Percentiles rank a stretch among this genome's conserved stretches.
These are phyloP conservation scores for Actinia tenebrosa DNA, from an alignment of 64 coral and sea anemone genomes.

Conservation along the genomic window DNA sequence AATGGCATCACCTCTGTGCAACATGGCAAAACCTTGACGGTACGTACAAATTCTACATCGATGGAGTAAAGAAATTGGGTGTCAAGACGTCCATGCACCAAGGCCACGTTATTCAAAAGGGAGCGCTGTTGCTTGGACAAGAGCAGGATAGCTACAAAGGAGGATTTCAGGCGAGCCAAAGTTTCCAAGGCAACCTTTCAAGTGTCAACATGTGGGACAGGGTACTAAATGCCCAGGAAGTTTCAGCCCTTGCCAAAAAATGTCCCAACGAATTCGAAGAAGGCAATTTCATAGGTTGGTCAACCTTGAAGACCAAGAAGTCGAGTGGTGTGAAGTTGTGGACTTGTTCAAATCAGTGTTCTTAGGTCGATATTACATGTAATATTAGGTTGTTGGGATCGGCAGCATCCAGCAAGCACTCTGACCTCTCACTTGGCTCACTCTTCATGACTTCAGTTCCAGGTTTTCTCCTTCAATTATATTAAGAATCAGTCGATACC, in stretches of 20 bases:
- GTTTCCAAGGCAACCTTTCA: slow-evolving; percentile 1
- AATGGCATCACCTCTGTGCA: slow-evolving; percentile 27
- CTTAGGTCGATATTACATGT: not conserved
- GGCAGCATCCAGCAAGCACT: too few species aligned
- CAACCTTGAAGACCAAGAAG: not conserved
- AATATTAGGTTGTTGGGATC: too few species aligned
- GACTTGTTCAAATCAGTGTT: not conserved
- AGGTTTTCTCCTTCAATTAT: too few species aligned
- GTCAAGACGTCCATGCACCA: not conserved
- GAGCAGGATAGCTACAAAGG: slow-evolving; percentile 16
- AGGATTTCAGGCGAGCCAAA: not conserved
- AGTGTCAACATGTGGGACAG: not conserved
- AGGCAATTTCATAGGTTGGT: not conserved
- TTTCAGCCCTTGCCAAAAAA: not conserved
- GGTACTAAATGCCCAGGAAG: too few species aligned
- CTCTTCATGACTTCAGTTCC: too few species aligned
- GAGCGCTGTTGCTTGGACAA: not conserved
- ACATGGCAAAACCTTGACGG: slow-evolving; percentile 7
- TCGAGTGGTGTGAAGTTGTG: not conserved
- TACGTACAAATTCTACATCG: slow-evolving; percentile 3
- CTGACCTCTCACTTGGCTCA: too few species aligned
- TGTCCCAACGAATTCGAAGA: not conserved
- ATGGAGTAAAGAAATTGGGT: not conserved
- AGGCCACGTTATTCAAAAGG: slow-evolving; percentile 12
- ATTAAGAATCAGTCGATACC: too few species aligned